Evolutionary conservation across 2,113 vertebrate species (phyloP), one percentile per base, ranked within the genome.

Genomic region (Atlantisia rogersi): DNA sequence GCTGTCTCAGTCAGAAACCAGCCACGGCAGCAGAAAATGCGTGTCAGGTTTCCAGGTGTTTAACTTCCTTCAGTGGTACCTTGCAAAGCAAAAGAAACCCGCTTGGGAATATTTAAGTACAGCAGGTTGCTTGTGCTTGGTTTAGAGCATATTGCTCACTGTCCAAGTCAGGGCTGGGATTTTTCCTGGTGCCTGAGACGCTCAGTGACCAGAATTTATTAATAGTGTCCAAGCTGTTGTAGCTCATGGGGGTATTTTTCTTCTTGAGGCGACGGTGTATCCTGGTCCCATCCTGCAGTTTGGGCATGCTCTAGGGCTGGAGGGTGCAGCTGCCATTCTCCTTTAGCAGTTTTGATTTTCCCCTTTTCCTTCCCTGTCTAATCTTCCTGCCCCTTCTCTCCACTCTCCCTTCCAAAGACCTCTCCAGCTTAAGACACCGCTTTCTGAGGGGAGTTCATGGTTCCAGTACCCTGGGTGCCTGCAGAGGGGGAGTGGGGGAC

Each of bases 51-150:
- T 56, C 50, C 29, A 0, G 37, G 40, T 63, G 1, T 90, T 94
- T 65, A 37, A 68, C 92, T 95, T 93, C 84, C 32, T 88, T 91
- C 91, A 79, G 35, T 12, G 53, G 94, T 86, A 69, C 96, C 93
- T 92, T 85, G 94, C 89, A 90, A 94, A 82, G 86, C 71, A 80
- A 77, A 89, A 58, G 52, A 85, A 94, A 96, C 95, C 94, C 70
- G 22, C 90, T 37, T 29, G 50, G 83, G 94, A 84, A 93, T 90
- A 85, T 95, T 95, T 77, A 86, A 97, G 86, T 74, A 56, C 52
- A 59, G 65, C 78, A 76, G 87, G 86, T 86, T 93, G 77, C 73
- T 87, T 28, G 82, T 44, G 50, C 87, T 68, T 70, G 64, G n/a
- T 88, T 96, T 88, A 79, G 89, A 75, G 92, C 50, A 7, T 63